These are phyloP conservation scores for Myotis myotis DNA, from an alignment of 2,797 vertebrate species.

Conservation along the genomic window DNA sequence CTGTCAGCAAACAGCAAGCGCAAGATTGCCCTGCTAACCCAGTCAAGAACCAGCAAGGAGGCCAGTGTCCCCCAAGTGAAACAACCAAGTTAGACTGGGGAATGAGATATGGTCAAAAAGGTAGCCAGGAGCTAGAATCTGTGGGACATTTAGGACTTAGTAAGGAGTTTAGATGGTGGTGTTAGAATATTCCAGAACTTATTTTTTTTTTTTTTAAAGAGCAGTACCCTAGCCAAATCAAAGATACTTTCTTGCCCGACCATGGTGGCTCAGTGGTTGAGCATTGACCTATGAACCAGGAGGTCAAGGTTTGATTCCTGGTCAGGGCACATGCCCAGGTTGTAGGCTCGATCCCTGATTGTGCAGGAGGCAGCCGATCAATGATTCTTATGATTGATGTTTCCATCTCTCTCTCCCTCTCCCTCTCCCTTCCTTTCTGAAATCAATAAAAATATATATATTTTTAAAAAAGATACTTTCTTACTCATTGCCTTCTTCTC, in stretches of 20 bases:
- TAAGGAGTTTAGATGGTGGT: not conserved
- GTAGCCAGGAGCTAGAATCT: not conserved
- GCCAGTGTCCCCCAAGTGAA: not conserved
- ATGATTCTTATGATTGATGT: too few species aligned
- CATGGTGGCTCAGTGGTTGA: too few species aligned
- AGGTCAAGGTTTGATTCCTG: too few species aligned
- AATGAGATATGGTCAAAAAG: not conserved
- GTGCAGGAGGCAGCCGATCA: too few species aligned
- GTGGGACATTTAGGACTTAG: not conserved
- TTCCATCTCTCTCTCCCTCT: too few species aligned
- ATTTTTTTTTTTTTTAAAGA: not conserved
- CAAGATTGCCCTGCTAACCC: not conserved
- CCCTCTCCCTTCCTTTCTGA: too few species aligned
- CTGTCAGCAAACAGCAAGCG: not conserved
- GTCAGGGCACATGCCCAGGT: too few species aligned
- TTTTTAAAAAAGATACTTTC: not conserved
- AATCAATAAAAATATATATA: too few species aligned
- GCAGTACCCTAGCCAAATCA: not conserved
- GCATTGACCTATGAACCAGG: too few species aligned
- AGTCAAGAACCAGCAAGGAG: not conserved
- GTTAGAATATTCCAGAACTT: not conserved
- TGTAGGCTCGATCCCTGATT: too few species aligned
- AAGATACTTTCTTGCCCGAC: not conserved
- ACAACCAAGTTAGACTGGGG: not conserved
- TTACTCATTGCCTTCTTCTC: not conserved